Percentiles rank a stretch among this genome's conserved stretches.
phyloP scores from a whole-genome alignment of 1,140 invertebrate species.

The Tetramorium alpestre region DNA sequence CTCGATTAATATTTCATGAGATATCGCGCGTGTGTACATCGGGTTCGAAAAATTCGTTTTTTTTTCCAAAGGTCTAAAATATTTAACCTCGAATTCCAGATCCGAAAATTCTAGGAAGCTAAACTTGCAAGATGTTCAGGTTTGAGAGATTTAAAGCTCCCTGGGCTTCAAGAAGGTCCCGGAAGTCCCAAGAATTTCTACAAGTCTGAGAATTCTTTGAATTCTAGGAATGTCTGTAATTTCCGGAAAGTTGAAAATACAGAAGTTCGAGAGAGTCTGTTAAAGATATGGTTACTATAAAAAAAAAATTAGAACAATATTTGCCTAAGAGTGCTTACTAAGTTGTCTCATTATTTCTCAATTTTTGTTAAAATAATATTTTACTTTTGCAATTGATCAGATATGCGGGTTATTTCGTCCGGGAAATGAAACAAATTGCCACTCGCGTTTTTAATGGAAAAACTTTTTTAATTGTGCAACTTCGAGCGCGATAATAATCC shows the following conservation, averaged over 20 bases:
- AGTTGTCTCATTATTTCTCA: background rate
- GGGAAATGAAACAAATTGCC: background rate
- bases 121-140: background rate
- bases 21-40: background rate
- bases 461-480: slow-evolving; percentile 14
- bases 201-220: background rate
- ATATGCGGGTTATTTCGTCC: background rate
- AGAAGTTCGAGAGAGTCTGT: background rate
- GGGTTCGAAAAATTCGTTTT: background rate
- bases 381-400: background rate
- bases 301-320: background rate
- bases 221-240: background rate
- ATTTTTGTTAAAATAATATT: background rate
- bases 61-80: background rate
- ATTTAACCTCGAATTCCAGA: background rate
- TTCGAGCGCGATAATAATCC: slow-evolving; percentile 3
- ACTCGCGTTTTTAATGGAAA: slow-evolving; percentile 16
- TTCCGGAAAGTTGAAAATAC: background rate
- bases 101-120: background rate
- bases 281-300: background rate
- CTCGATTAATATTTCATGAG: background rate
- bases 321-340: background rate
- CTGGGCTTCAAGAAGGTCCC: background rate
- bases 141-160: background rate
- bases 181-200: background rate